Evolutionary conservation across 1,140 invertebrate genomes (phyloP), one percentile per base, ranked within the genome.

Genomic region (Bombus breviceps): DNA sequence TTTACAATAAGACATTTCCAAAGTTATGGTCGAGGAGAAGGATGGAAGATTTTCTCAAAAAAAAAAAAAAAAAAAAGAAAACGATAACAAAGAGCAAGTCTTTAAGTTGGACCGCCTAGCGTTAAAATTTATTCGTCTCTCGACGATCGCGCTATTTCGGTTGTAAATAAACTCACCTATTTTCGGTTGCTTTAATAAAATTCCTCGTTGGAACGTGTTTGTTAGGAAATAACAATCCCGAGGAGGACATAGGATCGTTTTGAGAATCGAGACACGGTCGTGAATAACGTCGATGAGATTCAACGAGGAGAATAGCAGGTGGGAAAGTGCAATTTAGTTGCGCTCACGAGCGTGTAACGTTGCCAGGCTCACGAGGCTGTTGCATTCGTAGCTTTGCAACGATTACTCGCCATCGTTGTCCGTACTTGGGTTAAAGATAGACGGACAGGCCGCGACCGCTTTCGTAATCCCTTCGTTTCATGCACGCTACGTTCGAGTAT

Each of bases 351-450:
- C 28, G 43, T 34, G 43, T 68, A 72, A 59, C 53, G 8, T 59
- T 25, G 32, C 41, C 59, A 37, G 1, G 22, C 68, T n/a, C 43
- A 5, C 10, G 15, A 47, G 37, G n/a, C n/a, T 64, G 64, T 72
- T 69, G 59, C 62, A 72, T 53, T 81, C 34, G 43, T 28, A 18
- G 77, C 41, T 25, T 34, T 37, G 39, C 32, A 39, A 62, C 68
- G 18, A 34, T 72, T 79, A 32, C 43, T 37, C 57, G 84, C 43
- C 75, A 47, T 71, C 76, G 76, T 85, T 86, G 79, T 62, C 59
- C 82, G 47, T 85, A 74, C 77, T 81, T 69, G 75, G 57, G 88
- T 89, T 89, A 90, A 90, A 90, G 89, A 90, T 89, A 90, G 88
- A 83, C 78, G 43, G 53, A 79, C 72, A 69, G 71, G 79, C 68